Conservation (phyloP, 2,113 vertebrate species). For the Thryonomys swinderianus region DNA sequence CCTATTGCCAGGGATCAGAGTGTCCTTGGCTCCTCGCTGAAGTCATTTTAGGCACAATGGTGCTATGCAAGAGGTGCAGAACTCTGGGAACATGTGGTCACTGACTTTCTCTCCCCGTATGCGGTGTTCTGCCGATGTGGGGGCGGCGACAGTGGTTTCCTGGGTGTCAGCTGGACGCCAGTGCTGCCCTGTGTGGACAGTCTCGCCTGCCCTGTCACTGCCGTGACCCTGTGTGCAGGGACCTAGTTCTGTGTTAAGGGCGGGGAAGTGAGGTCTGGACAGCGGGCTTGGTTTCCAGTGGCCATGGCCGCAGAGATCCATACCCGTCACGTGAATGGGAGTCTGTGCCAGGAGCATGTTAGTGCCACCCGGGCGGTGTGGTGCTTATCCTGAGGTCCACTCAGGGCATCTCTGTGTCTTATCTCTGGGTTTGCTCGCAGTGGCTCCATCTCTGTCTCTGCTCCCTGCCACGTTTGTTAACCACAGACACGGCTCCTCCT, state of each 20-base stretch:
- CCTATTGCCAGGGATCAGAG: not conserved
- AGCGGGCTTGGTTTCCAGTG: not conserved
- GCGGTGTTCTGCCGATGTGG: not conserved
- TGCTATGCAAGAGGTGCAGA: not conserved
- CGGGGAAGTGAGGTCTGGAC: not conserved
- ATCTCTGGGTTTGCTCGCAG: not conserved
- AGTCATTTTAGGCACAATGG: not conserved
- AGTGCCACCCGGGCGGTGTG: not conserved
- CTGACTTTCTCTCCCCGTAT: not conserved
- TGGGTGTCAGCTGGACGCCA: not conserved
- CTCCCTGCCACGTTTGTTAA: not conserved
- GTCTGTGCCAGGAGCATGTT: not conserved
- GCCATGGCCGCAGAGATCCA: not conserved
- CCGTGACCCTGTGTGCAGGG: not conserved
- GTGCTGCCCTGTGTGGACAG: rapidly evolving
- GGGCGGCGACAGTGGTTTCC: not conserved
- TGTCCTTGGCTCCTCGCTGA: not conserved
- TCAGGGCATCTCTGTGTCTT: too few species aligned
- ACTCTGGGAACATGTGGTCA: rapidly evolving
- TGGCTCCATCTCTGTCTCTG: not conserved
- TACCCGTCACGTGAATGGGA: not conserved
- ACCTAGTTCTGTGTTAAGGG: not conserved
- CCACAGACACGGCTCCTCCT: not conserved
- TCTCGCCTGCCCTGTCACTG: rapidly evolving
- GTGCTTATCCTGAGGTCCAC: too few species aligned